Percentiles rank a stretch among this genome's conserved stretches.
These are phyloP conservation scores for Parthenolecanium corni DNA, from an alignment of 2,888 invertebrate species.

Conservation along the genomic window DNA sequence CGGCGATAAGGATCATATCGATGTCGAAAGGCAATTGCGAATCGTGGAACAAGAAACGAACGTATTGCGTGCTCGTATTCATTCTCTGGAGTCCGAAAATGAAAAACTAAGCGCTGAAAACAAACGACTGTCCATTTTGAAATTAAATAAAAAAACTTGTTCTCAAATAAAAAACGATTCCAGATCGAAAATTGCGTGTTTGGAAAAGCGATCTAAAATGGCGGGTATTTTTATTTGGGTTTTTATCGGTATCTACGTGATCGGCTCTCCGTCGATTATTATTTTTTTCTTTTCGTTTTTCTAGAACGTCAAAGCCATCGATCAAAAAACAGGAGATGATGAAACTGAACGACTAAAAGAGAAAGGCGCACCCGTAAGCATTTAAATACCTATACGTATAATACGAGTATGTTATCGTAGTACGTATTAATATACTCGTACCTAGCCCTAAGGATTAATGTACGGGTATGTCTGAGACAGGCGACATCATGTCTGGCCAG, in stretches of 20 bases:
- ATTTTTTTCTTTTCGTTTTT: not conserved
- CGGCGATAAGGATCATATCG: slow-evolving; percentile 52
- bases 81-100: slow-evolving; percentile 59
- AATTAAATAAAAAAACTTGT: slow-evolving; percentile 42
- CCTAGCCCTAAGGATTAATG: too few species aligned
- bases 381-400: not conserved
- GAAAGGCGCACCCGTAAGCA: slow-evolving; percentile 5
- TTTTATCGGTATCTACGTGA: not conserved
- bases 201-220: slow-evolving; percentile 53
- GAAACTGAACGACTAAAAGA: slow-evolving; percentile 44
- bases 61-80: slow-evolving; percentile 54
- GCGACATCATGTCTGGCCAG: too few species aligned
- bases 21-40: slow-evolving; percentile 61
- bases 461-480: too few species aligned
- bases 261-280: not conserved
- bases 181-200: slow-evolving; percentile 48
- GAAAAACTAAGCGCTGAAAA: slow-evolving; percentile 63
- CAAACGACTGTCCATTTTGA: slow-evolving; percentile 52
- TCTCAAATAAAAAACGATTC: slow-evolving; percentile 47
- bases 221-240: slow-evolving; percentile 36
- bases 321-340: slow-evolving; percentile 29
- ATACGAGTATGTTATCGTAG: not conserved
- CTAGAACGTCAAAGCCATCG: slow-evolving; percentile 39
- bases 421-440: not conserved
- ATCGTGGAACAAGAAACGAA: slow-evolving; percentile 64